Evolutionary conservation across 2,113 vertebrate genomes (phyloP), one percentile per base, ranked within the genome.

Genomic region (Bubo blakistoni): DNA sequence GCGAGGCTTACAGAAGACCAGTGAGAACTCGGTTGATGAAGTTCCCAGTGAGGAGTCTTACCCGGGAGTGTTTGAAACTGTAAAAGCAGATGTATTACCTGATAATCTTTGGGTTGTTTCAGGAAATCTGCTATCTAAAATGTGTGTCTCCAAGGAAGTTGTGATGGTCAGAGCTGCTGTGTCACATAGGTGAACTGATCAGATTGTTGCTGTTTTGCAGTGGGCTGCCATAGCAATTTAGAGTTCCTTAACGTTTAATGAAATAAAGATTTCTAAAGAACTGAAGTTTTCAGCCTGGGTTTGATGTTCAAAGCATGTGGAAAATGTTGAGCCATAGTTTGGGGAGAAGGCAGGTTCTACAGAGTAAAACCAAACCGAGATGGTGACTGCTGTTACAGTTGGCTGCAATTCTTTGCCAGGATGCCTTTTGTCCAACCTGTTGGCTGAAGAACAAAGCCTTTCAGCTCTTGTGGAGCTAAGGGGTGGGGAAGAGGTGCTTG

Each of bases 351-450:
- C 9, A 21, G 51, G 27, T 21, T 20, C 27, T 21, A 8, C 15
- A 7, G 36, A 7, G 44, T 55, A 11, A 61, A 61, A 6, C 16
- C 38, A 7, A 6, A 29, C 6, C 1, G 46, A 54, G 16, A 2
- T 9, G 27, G 52, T 34, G n/a, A 4, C 16, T 40, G 59, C 34
- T 32, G 1, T 1, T 17, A 2, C 4, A 9, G 1, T 7, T 17
- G 51, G 22, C 32, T 0, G 0, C 2, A 7, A 3, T 34, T 44
- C 16, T 24, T 16, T 4, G 24, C n/a, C 40, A 36, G 36, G 27
- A 7, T 38, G 70, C 36, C 18, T 38, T 24, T 17, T 29, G 32
- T 17, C 57, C 9, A 7, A 0, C 16, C 6, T 13, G 1, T 8
- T 19, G 27, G 69, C 62, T 30, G 44, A 59, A 34, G 21, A 71